These are phyloP conservation scores for Chaetops frenatus DNA, from an alignment of 2,113 vertebrate species.

Conservation along the genomic window DNA sequence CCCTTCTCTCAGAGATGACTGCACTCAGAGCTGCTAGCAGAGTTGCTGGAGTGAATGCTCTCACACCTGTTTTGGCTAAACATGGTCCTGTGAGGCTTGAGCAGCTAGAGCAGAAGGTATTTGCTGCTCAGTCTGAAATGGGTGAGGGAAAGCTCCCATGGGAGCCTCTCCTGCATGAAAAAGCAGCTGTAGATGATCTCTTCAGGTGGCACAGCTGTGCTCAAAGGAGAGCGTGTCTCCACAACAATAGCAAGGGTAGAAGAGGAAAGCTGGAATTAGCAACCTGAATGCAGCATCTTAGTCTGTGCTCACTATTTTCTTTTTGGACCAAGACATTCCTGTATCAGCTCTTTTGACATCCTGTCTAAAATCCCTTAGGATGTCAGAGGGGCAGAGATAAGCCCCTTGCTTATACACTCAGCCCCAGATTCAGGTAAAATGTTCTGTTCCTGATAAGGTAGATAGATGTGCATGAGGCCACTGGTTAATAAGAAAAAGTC, in stretches of 20 bases:
- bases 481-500: neutral
- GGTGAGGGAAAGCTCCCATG: neutral
- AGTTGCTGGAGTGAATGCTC: neutral
- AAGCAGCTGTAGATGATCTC: neutral
- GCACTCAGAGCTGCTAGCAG: neutral
- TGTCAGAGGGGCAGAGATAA: neutral
- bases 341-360: accelerated
- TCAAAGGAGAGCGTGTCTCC: neutral
- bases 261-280: neutral
- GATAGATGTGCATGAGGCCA: neutral
- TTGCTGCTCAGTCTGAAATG: neutral
- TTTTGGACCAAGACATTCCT: neutral
- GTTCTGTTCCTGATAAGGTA: neutral
- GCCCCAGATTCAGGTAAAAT: neutral
- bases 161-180: neutral
- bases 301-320: neutral
- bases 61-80: neutral
- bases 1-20: neutral
- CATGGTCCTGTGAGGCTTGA: neutral
- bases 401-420: neutral
- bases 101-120: neutral
- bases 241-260: neutral
- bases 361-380: neutral
- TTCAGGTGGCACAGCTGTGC: neutral
- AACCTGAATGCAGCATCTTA: neutral